Evolutionary conservation across 2,888 invertebrate genomes (phyloP).

Genomic region (Calameuta idolon): DNA sequence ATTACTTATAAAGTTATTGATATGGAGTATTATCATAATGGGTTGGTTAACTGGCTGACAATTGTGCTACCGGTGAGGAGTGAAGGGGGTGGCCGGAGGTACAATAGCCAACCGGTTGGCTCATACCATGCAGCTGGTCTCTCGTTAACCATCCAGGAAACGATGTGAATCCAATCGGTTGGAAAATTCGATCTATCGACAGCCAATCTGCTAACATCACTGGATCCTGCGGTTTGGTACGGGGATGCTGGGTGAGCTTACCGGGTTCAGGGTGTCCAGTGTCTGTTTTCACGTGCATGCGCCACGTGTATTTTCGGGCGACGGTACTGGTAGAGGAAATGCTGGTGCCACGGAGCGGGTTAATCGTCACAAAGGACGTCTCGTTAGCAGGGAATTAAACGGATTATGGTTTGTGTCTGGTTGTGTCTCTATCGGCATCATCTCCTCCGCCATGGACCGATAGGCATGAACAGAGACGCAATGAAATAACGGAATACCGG

Average conservation of each 20-base stretch:
- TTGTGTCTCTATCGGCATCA: neutral
- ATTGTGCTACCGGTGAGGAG: neutral
- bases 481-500: neutral
- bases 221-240: neutral
- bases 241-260: conserved; percentile 1
- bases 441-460: conserved; percentile 11
- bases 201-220: neutral
- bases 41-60: neutral
- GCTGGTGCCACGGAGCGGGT: conserved; percentile 28
- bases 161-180: conserved; percentile 1
- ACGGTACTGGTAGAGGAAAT: neutral
- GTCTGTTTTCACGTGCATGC: neutral
- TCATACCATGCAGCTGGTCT: neutral
- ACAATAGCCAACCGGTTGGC: neutral
- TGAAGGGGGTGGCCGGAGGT: neutral
- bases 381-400: conserved; percentile 59
- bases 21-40: neutral
- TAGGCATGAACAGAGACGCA: neutral
- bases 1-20: neutral
- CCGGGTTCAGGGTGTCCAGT: neutral
- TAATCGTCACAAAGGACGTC: conserved; percentile 54
- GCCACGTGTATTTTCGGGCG: neutral
- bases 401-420: conserved; percentile 49
- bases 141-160: neutral
- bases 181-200: conserved; percentile 4